A percentile compares a stretch with the other conserved stretches of the same genome.
Conservation (phyloP, 2,888 invertebrate genomes). For the Hololepta plana region DNA sequence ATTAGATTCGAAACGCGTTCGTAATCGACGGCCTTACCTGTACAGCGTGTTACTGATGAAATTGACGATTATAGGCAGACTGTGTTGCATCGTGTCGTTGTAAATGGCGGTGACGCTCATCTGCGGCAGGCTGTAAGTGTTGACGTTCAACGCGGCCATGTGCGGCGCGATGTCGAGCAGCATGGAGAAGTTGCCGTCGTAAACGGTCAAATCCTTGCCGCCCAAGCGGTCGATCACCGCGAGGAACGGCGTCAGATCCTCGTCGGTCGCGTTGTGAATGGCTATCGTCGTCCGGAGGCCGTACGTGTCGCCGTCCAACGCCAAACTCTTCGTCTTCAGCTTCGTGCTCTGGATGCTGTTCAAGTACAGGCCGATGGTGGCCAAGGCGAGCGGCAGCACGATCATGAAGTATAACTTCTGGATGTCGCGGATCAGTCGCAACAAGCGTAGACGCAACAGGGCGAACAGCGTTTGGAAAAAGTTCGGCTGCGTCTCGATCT, state of each 20-base stretch:
- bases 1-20: background rate
- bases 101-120: constrained; percentile 45
- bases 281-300: constrained; percentile 38
- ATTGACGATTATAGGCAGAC: constrained; percentile 57
- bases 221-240: constrained; percentile 21
- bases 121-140: constrained; percentile 27
- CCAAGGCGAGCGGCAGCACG: constrained; percentile 47
- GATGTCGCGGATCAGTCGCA: constrained; percentile 41
- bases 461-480: constrained; percentile 46
- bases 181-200: constrained; percentile 47
- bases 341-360: constrained; percentile 42
- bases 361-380: constrained; percentile 46
- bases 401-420: constrained; percentile 60
- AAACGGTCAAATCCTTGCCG: constrained; percentile 28
- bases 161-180: constrained; percentile 43
- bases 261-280: constrained; percentile 36
- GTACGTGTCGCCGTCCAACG: constrained; percentile 43
- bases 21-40: constrained; percentile 29
- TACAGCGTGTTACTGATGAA: constrained; percentile 51
- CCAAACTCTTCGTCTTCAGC: constrained; percentile 40
- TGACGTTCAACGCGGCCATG: constrained; percentile 47
- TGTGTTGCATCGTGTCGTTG: constrained; percentile 66
- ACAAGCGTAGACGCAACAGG: constrained; percentile 43
- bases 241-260: constrained; percentile 20
- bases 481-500: constrained; percentile 43